Evolutionary conservation across 2,888 invertebrate species (phyloP), one percentile per base, ranked within the genome.

Genomic region (Hanleya hanleyi): DNA sequence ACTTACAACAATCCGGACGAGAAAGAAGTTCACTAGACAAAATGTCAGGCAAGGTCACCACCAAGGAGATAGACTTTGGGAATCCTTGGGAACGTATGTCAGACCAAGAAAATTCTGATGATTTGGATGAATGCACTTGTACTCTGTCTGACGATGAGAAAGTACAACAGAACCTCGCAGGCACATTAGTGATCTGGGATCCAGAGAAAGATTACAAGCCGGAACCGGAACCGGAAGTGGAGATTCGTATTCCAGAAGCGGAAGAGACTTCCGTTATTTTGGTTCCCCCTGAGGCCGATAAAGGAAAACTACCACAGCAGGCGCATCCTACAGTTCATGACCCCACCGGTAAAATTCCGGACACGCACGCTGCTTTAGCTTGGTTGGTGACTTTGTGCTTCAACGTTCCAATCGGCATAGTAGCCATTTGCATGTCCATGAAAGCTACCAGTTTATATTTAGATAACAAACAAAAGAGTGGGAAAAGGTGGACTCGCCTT

Each of bases 341-440:
- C 7, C 29, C 32, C 57, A 18, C 57, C 26, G 29, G 36, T n/a
- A 47, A 66, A 29, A 41, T 74, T 37, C 82, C 82, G 1, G 80
- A 81, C 50, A 83, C 83, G 7, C 82, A 83, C 66, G 67, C 82
- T 36, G 72, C 79, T 9, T 67, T 83, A 7, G 82, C 82, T 26
- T 81, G 79, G 68, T 69, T 83, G 41, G 80, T 82, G 15, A 79
- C 80, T 35, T 51, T 82, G 7, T 83, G 83, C 72, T 83, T 83
- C 62, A 82, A 82, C 62, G 67, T 80, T 2, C 79, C 82, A 0
- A 66, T 83, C 1, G 83, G 83, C 26, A 76, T 72, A 1, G 37
- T 81, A 3, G 82, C 83, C 7, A 80, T 82, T 69, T 83, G 79
- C 66, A 70, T 77, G 29, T 82, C 83, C 0, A 67, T 81, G 38